Percentiles rank a stretch among this genome's conserved stretches.
These are phyloP conservation scores for Rhimphoctona megacephalus DNA, from an alignment of 2,888 invertebrate genomes.

Conservation along the genomic window DNA sequence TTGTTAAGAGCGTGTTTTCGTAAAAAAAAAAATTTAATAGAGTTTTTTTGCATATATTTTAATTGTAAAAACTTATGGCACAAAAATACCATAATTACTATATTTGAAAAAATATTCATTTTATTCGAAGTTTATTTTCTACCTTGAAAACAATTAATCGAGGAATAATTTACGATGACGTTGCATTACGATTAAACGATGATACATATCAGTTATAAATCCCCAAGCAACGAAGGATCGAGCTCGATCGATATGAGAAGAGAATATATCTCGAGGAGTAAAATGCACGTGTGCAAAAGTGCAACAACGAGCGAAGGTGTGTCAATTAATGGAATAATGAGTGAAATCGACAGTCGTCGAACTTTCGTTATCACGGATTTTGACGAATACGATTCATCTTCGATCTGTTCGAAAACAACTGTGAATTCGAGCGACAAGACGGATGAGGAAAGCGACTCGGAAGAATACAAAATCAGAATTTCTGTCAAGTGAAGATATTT, in stretches of 20 bases:
- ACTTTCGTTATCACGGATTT: conserved; percentile 26
- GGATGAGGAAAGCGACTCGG: conserved; percentile 41
- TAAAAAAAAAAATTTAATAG: no score
- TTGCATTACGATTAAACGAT: conserved; percentile 7
- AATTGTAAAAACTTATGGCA: no score
- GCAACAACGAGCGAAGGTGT: conserved; percentile 10
- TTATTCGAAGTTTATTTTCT: neutral
- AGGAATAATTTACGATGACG: conserved; percentile 49
- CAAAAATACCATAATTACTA: no score
- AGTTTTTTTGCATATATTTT: no score
- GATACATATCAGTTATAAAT: conserved; percentile 32
- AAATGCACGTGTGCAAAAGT: conserved; percentile 16
- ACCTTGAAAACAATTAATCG: neutral
- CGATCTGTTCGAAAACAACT: conserved; percentile 19
- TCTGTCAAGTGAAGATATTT: conserved; percentile 40
- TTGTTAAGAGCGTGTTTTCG: no score
- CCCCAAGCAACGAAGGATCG: conserved; percentile 11
- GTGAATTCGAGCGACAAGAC: conserved; percentile 6
- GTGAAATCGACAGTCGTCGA: conserved; percentile 24
- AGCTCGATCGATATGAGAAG: neutral
- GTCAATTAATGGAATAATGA: conserved; percentile 1
- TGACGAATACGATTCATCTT: conserved; percentile 48
- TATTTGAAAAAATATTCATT: no score
- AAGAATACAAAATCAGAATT: conserved; percentile 35
- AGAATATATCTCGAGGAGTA: neutral